Percentiles rank a stretch among this genome's conserved stretches.
These are phyloP conservation scores for Pitta sordida DNA, from an alignment of 2,113 vertebrate species.

Conservation along the genomic window DNA sequence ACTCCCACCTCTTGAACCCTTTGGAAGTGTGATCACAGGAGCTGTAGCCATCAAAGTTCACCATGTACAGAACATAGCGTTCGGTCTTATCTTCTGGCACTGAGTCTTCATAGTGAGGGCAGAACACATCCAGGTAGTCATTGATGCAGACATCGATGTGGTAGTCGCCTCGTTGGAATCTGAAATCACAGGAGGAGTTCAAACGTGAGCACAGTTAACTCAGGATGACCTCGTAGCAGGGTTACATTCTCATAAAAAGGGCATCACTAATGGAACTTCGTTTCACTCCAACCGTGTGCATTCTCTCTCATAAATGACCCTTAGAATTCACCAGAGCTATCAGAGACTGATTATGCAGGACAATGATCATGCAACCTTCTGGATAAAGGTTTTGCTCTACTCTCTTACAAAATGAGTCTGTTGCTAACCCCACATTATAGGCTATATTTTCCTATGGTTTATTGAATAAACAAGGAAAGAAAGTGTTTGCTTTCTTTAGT, in stretches of 20 bases:
- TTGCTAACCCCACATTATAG: background rate
- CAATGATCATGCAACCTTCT: background rate
- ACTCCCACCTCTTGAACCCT: conserved; percentile 99
- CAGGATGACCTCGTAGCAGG: background rate
- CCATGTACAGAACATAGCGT: conserved; percentile 98
- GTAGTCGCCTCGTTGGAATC: conserved; percentile 93
- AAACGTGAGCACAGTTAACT: background rate
- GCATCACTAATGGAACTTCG: background rate
- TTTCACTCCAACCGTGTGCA: background rate
- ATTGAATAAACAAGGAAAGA: background rate
- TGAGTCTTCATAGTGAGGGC: conserved; percentile 93
- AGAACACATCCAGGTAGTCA: conserved; percentile 98
- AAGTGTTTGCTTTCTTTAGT: background rate
- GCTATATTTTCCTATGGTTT: background rate
- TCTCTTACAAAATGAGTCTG: background rate
- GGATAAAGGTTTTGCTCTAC: background rate
- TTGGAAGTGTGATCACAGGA: conserved; percentile 97
- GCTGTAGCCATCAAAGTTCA: conserved; percentile 98
- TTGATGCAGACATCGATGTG: conserved; percentile 99
- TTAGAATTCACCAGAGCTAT: background rate
- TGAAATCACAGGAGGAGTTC: conserved; percentile 56
- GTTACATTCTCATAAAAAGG: background rate
- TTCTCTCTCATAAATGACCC: background rate
- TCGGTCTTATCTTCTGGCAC: conserved; percentile 94
- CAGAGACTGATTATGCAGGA: background rate